Percentiles rank a stretch among this genome's conserved stretches.
Evolutionary conservation across 2,888 invertebrate species (phyloP).

Genomic region (Sphaeridia pumilis): DNA sequence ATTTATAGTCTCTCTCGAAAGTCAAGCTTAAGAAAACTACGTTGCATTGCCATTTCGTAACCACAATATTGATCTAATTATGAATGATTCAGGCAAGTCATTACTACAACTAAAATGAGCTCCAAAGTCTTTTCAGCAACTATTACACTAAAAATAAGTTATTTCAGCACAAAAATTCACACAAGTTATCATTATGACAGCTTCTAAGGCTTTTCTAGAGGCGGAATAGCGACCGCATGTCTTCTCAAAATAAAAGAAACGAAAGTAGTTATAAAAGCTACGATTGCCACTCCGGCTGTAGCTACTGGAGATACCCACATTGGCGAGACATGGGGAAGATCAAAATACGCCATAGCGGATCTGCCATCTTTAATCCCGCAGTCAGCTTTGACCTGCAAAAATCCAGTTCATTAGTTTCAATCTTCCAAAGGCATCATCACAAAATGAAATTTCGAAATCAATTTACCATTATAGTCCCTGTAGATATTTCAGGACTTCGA

Average conservation of each 20-base stretch:
- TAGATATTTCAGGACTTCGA: constrained; percentile 43
- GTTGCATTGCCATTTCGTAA: too few species aligned
- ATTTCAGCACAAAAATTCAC: not conserved
- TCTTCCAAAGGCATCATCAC: not conserved
- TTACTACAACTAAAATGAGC: too few species aligned
- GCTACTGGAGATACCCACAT: constrained; percentile 16
- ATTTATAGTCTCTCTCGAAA: too few species aligned
- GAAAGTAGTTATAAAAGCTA: constrained; percentile 15
- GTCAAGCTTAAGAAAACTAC: too few species aligned
- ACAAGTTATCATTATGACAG: not conserved
- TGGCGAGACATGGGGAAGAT: constrained; percentile 16
- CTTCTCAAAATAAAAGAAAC: constrained; percentile 21
- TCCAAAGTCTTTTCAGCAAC: too few species aligned
- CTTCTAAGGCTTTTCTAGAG: constrained; percentile 20
- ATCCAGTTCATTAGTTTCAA: not conserved
- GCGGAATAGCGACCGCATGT: constrained; percentile 21
- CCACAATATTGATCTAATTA: too few species aligned
- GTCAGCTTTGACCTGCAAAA: constrained; percentile 22
- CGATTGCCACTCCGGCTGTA: constrained; percentile 11
- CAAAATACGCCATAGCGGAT: constrained; percentile 25
- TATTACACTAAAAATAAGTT: not conserved
- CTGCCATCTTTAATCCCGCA: constrained; percentile 27
- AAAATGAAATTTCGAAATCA: too few species aligned
- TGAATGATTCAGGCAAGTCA: too few species aligned
- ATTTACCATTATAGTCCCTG: not conserved